Conservation (phyloP, 2,113 vertebrate genomes). For the Pluvialis apricaria region DNA sequence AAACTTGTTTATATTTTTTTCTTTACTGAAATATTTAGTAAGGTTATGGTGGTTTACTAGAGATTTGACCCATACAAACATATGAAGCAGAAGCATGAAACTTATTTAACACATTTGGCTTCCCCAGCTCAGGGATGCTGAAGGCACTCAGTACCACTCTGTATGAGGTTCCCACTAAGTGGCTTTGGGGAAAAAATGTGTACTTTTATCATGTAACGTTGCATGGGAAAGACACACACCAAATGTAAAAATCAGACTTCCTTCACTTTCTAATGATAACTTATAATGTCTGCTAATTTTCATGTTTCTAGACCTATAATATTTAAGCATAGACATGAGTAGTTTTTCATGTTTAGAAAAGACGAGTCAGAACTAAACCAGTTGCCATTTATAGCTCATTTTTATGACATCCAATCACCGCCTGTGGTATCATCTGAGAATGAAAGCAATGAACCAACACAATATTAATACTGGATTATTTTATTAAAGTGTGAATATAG, state of each 20-base stretch:
- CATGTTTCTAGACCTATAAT: not conserved
- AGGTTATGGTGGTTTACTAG: not conserved
- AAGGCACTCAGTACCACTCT: not conserved
- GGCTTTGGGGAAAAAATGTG: rapidly evolving
- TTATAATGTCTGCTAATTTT: not conserved
- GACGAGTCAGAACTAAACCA: not conserved
- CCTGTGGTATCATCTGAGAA: not conserved
- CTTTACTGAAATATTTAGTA: not conserved
- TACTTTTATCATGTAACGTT: not conserved
- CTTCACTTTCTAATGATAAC: not conserved
- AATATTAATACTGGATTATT: not conserved
- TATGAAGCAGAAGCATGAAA: not conserved
- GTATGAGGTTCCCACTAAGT: not conserved
- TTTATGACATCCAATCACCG: not conserved
- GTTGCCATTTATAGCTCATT: not conserved
- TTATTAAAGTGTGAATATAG: not conserved
- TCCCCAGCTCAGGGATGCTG: not conserved
- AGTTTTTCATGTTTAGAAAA: not conserved
- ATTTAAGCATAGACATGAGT: not conserved
- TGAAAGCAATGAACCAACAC: not conserved
- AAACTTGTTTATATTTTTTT: not conserved
- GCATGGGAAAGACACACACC: not conserved
- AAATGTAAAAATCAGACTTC: not conserved
- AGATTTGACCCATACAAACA: not conserved
- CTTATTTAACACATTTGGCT: not conserved